phyloP scores from a whole-genome alignment of 2,888 invertebrate genomes.

The Volucella inflata region DNA sequence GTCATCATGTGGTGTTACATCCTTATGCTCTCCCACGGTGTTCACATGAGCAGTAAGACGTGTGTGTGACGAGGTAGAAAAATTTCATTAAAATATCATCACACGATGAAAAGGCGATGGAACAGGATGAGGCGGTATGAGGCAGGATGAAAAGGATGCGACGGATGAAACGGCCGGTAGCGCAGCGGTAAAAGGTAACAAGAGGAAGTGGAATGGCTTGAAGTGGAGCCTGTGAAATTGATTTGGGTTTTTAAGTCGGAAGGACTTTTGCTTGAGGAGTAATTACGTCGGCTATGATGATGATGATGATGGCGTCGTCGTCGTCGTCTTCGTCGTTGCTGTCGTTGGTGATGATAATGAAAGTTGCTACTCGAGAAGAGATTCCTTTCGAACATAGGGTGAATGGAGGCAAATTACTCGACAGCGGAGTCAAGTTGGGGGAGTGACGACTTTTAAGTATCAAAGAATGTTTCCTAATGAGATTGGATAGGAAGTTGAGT shows the following conservation, averaged over 20 bases:
- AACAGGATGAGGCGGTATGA: no score
- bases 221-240: constrained; percentile 69
- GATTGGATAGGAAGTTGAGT: constrained; percentile 56
- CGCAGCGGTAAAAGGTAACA: constrained; percentile 6
- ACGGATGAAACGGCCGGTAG: constrained; percentile 8
- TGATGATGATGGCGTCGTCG: constrained; percentile 9
- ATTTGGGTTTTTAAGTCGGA: constrained; percentile 76
- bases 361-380: constrained; percentile 46
- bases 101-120: constrained; percentile 49
- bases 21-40: constrained; percentile 26
- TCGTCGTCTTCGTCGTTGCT: background rate
- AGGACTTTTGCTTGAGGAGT: constrained; percentile 75
- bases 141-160: constrained; percentile 33
- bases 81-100: constrained; percentile 76
- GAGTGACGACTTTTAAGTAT: constrained; percentile 57
- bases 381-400: background rate
- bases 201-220: constrained; percentile 23
- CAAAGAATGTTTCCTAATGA: constrained; percentile 71
- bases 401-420: constrained; percentile 48
- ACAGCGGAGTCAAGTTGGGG: background rate
- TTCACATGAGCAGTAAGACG: constrained; percentile 2
- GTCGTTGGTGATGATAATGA: constrained; percentile 65
- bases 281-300: constrained; percentile 72
- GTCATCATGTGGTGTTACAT: constrained; percentile 67
- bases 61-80: constrained; percentile 72